These are phyloP conservation scores for Merops nubicus DNA, from an alignment of 2,113 vertebrate genomes.

Conservation along the genomic window DNA sequence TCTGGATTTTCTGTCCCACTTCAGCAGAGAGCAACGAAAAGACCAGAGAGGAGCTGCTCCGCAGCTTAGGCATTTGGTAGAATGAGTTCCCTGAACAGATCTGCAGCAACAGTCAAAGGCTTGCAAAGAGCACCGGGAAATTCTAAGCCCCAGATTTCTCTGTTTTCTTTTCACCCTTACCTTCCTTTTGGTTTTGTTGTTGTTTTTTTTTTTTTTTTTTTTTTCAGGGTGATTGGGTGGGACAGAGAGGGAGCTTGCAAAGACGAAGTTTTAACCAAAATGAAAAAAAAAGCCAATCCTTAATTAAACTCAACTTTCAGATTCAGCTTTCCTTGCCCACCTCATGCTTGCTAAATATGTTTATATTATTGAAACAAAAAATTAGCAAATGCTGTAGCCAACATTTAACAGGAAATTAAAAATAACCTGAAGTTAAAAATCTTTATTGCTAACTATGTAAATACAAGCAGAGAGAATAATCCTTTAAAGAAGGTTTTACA, in stretches of 20 bases:
- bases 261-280: no score
- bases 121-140: background rate
- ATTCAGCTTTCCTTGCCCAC: background rate
- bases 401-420: background rate
- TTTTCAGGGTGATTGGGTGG: background rate
- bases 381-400: background rate
- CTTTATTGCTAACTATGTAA: background rate
- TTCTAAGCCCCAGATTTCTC: background rate
- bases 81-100: background rate
- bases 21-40: background rate
- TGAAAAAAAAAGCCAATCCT: no score
- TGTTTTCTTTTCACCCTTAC: accelerated
- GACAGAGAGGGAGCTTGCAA: no score
- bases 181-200: no score
- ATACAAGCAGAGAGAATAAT: background rate
- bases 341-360: accelerated
- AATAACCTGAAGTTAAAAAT: background rate
- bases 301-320: background rate
- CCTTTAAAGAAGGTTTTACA: background rate
- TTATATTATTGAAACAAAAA: background rate
- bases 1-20: no score
- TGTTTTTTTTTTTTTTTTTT: no score
- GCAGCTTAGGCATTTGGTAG: background rate
- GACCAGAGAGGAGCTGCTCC: background rate
- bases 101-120: background rate